phyloP scores from a whole-genome alignment of 2,113 vertebrate genomes.

The Prinia subflava region DNA sequence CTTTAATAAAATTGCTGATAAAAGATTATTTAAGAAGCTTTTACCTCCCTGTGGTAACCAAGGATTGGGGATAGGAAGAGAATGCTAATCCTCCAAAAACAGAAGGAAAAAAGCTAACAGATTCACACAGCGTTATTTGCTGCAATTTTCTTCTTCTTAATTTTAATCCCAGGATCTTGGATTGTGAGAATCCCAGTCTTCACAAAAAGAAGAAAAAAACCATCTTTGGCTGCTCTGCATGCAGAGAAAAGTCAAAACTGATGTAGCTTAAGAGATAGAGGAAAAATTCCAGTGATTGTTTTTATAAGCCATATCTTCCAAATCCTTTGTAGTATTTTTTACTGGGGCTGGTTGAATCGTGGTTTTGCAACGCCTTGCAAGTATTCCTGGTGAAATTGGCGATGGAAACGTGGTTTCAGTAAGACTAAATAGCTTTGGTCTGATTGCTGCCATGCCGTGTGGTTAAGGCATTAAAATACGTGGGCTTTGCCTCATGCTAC shows the following conservation, averaged over 20 bases:
- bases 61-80: background rate
- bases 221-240: background rate
- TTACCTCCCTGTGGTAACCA: background rate
- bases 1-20: background rate
- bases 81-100: background rate
- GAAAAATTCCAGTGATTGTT: background rate
- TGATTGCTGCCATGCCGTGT: background rate
- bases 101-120: background rate
- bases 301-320: background rate
- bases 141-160: rapidly evolving
- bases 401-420: background rate
- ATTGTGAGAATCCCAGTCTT: background rate
- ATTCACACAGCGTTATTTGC: background rate
- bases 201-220: background rate
- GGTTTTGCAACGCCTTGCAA: background rate
- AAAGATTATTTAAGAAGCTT: background rate
- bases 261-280: background rate
- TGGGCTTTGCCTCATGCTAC: background rate
- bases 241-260: background rate
- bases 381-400: background rate
- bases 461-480: background rate
- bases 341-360: background rate
- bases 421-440: background rate
- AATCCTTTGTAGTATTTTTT: background rate
- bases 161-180: background rate